phyloP scores from a whole-genome alignment of 2,888 invertebrate species.

The Argyra leucocephala region DNA sequence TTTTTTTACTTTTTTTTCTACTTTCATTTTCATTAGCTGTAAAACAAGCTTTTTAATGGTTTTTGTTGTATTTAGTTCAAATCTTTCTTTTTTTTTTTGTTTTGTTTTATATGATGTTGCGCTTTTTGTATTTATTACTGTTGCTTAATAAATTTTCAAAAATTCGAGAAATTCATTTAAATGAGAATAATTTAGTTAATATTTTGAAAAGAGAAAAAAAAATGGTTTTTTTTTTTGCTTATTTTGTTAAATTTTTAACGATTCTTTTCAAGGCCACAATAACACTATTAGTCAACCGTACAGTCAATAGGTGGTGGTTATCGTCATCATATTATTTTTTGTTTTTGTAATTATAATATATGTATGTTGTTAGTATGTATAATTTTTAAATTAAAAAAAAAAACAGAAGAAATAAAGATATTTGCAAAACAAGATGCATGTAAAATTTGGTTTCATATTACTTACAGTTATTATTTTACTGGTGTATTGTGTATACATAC shows the following conservation, averaged over 20 bases:
- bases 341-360: too few relatives aligned
- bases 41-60: neutral
- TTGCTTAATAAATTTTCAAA: neutral
- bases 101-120: too few relatives aligned
- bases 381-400: too few relatives aligned
- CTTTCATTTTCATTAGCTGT: neutral
- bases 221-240: neutral
- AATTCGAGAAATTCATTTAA: neutral
- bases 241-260: neutral
- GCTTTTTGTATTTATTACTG: neutral
- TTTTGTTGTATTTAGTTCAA: neutral
- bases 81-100: neutral
- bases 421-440: too few relatives aligned
- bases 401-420: too few relatives aligned
- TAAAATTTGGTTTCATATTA: too few relatives aligned
- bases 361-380: too few relatives aligned
- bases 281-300: neutral
- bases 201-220: neutral
- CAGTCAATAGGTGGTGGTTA: neutral
- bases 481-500: too few relatives aligned
- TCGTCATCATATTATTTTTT: too few relatives aligned
- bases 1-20: neutral
- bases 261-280: conserved; percentile 1
- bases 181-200: neutral
- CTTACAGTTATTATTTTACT: too few relatives aligned